phyloP scores from a whole-genome alignment of 1,140 invertebrate genomes.

The Zaprionus camerounensis region DNA sequence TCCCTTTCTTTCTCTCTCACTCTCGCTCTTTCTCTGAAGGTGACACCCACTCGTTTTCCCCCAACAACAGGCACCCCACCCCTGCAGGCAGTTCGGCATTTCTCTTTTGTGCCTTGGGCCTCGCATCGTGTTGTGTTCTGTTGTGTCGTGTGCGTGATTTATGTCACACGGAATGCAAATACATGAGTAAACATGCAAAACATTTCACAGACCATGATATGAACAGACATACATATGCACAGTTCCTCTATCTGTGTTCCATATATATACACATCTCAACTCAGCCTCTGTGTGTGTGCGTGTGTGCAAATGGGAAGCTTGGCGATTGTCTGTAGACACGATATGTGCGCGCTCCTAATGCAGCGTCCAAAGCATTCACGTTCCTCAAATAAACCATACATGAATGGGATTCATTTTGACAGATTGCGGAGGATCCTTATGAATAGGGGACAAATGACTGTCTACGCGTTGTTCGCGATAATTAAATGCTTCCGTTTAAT shows the following conservation, averaged over 20 bases:
- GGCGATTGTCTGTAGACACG: conserved; percentile 36
- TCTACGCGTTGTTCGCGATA: conserved; percentile 5
- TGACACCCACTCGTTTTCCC: conserved; percentile 10
- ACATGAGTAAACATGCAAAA: conserved; percentile 78
- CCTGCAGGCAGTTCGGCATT: conserved; percentile 32
- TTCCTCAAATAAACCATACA: conserved; percentile 73
- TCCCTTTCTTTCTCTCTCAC: not conserved
- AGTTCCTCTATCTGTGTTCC: not conserved
- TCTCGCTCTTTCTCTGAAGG: conserved; percentile 1
- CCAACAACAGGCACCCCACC: not conserved
- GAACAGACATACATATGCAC: not conserved
- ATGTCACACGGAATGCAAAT: conserved; percentile 81
- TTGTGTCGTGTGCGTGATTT: conserved; percentile 73
- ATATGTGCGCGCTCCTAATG: conserved; percentile 42
- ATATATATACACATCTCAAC: not conserved
- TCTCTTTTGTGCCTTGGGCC: conserved; percentile 69
- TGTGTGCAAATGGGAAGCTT: conserved; percentile 18
- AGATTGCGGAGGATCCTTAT: conserved; percentile 2
- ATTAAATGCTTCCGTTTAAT: conserved; percentile 9
- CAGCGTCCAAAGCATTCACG: conserved; percentile 57
- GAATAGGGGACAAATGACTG: conserved; percentile 10
- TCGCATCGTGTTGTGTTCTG: conserved; percentile 30
- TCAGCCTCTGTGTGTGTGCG: not conserved
- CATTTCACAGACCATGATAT: conserved; percentile 51
- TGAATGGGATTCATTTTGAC: conserved; percentile 28